Evolutionary conservation across 2,113 vertebrate species (phyloP).

Genomic region (Oceanites oceanicus): DNA sequence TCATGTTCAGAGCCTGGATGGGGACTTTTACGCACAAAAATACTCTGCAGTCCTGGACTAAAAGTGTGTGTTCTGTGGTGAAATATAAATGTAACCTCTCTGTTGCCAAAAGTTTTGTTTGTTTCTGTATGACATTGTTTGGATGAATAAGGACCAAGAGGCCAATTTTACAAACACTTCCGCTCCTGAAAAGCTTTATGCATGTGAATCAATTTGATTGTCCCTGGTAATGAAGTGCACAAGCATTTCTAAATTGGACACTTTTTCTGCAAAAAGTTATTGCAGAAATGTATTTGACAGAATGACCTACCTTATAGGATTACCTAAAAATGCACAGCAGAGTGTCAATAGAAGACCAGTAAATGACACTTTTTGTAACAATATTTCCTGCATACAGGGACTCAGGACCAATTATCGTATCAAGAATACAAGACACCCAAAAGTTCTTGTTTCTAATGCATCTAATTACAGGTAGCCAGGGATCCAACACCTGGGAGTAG

Average conservation of each 20-base stretch:
- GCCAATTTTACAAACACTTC: not conserved
- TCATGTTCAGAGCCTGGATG: not conserved
- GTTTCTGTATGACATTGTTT: not conserved
- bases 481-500: fast-evolving
- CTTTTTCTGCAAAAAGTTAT: not conserved
- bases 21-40: not conserved
- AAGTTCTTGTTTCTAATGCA: not conserved
- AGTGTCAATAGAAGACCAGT: not conserved
- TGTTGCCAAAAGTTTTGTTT: not conserved
- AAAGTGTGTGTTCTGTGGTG: not conserved
- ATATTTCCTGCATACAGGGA: not conserved
- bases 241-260: not conserved
- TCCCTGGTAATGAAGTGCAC: not conserved
- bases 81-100: not conserved
- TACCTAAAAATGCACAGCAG: not conserved
- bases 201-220: not conserved
- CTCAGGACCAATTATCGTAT: not conserved
- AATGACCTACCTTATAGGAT: not conserved
- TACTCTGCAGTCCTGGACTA: not conserved
- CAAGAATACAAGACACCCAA: not conserved
- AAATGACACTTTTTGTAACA: not conserved
- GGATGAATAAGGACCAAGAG: not conserved
- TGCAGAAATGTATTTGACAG: not conserved
- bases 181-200: not conserved
- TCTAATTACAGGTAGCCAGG: not conserved